Conservation (phyloP, 2,888 invertebrate species). For the Zaprionus bogoriensis region DNA sequence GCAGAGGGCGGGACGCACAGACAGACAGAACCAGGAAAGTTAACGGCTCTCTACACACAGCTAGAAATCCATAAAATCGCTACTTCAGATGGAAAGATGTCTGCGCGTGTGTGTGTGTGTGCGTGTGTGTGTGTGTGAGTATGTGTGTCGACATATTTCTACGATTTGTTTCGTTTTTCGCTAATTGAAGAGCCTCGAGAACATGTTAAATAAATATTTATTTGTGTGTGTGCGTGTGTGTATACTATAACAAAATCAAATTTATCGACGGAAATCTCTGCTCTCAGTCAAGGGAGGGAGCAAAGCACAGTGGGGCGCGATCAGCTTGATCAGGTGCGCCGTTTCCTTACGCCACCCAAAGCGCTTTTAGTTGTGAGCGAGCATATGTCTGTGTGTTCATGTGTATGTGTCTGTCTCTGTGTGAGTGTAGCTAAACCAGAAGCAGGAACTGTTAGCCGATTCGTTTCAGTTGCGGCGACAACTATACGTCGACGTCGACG, state of each 20-base stretch:
- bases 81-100: constrained; percentile 34
- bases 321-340: constrained; percentile 67
- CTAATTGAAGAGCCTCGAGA: constrained; percentile 64
- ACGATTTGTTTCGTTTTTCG: constrained; percentile 62
- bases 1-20: constrained; percentile 20
- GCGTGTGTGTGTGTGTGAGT: constrained; percentile 5
- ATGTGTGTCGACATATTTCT: constrained; percentile 28
- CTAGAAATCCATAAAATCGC: constrained; percentile 46
- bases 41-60: constrained; percentile 38
- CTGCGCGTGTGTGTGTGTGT: constrained; percentile 9
- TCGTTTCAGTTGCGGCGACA: constrained; percentile 40
- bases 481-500: constrained; percentile 18
- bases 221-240: constrained; percentile 4
- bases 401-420: constrained; percentile 21
- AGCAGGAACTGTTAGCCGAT: constrained; percentile 77
- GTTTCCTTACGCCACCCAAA: constrained; percentile 25
- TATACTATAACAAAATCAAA: constrained; percentile 32
- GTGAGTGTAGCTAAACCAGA: constrained; percentile 57
- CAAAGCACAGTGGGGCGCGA: constrained; percentile 17
- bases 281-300: constrained; percentile 3
- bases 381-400: constrained; percentile 7
- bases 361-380: constrained; percentile 6
- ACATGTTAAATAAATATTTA: constrained; percentile 52
- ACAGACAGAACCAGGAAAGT: constrained; percentile 70
- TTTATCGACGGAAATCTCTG: constrained; percentile 55